Evolutionary conservation across 30 jellyfish, hydroid and myxozoan species (phyloP).

Genomic region (Haliclystus octoradiatus): DNA sequence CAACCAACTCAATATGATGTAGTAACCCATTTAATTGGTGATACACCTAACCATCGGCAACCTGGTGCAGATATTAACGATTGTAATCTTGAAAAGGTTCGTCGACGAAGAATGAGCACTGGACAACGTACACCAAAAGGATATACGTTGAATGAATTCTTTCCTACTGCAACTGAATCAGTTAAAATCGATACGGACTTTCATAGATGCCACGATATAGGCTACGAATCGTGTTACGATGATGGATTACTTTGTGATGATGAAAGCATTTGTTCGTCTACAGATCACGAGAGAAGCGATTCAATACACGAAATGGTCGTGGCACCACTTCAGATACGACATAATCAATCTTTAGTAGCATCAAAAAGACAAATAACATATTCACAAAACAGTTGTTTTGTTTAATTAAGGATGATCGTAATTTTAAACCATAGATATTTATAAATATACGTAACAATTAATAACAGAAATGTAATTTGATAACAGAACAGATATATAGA

Average conservation of each 20-base stretch:
- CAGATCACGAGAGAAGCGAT: background rate
- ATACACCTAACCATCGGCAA: background rate
- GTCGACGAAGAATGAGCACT: background rate
- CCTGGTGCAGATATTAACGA: background rate
- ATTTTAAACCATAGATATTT: no score
- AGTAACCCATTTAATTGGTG: conserved; percentile 39
- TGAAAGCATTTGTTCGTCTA: background rate
- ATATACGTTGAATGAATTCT: background rate
- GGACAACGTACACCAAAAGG: background rate
- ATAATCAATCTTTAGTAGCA: background rate
- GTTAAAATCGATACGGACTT: background rate
- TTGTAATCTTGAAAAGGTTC: background rate
- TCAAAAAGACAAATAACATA: background rate
- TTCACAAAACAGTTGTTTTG: background rate
- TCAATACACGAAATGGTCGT: background rate
- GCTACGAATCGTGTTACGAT: background rate
- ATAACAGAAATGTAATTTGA: no score
- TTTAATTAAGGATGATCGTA: no score
- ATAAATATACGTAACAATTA: no score
- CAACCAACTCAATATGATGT: conserved; percentile 30
- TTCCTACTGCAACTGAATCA: background rate
- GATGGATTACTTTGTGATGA: no score
- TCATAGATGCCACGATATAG: background rate
- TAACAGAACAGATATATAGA: no score
- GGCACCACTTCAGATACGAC: background rate